These are phyloP conservation scores for Smithornis capensis DNA, from an alignment of 2,113 vertebrate genomes.

Conservation along the genomic window DNA sequence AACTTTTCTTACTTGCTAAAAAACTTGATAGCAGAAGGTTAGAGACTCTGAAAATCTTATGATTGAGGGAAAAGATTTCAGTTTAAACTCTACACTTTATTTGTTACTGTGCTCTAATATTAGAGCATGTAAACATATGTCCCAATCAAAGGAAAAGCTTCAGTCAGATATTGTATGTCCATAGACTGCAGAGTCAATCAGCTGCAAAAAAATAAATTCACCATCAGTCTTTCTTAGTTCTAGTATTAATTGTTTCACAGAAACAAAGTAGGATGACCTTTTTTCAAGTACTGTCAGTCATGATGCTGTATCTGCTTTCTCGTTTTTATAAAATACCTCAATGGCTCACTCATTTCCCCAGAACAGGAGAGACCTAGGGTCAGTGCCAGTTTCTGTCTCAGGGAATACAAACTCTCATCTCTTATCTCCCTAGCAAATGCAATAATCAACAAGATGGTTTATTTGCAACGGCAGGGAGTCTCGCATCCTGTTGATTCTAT, in stretches of 20 bases:
- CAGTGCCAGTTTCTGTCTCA: slow-evolving; percentile 26
- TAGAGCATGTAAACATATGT: not conserved
- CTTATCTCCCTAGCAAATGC: slow-evolving; percentile 14
- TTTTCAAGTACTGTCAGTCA: not conserved
- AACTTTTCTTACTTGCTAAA: not conserved
- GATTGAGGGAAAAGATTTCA: not conserved
- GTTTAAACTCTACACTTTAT: not conserved
- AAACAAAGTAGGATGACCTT: not conserved
- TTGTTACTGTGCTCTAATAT: not conserved
- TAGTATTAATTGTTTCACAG: not conserved
- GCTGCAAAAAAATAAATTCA: not conserved
- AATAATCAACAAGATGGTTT: slow-evolving; percentile 34
- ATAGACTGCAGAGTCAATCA: not conserved
- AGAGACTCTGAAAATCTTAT: not conserved
- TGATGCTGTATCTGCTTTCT: not conserved
- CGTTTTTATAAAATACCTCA: not conserved
- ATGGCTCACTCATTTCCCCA: not conserved
- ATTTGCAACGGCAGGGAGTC: not conserved
- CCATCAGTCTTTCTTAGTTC: not conserved
- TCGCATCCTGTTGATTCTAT: not conserved
- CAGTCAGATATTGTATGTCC: not conserved
- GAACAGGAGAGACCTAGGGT: not conserved
- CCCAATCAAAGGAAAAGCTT: not conserved
- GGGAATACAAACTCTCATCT: slow-evolving; percentile 32
- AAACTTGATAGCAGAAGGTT: not conserved